These are phyloP conservation scores for Melanotaenia nigrans DNA, from an alignment of 2,797 vertebrate species.

Conservation along the genomic window DNA sequence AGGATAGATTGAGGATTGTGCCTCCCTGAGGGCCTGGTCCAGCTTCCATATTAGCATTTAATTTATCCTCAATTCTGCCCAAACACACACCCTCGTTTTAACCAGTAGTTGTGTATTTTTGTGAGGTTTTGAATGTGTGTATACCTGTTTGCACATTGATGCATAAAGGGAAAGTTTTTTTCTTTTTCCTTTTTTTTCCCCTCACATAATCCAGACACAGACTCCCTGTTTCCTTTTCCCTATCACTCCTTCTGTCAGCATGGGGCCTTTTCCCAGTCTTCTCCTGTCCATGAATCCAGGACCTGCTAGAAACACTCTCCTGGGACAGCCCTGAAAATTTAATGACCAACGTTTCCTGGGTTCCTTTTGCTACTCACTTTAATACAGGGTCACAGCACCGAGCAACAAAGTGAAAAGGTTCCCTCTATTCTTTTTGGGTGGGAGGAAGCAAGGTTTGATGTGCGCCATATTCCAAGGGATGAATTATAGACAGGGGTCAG, in stretches of 20 bases:
- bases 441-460: constrained; percentile 68
- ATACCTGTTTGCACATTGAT: constrained; percentile 27
- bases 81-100: constrained; percentile 26
- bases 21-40: constrained; percentile 40
- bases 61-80: constrained; percentile 39
- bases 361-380: constrained; percentile 75
- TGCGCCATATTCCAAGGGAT: constrained; percentile 79
- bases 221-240: neutral
- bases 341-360: constrained; percentile 72
- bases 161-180: constrained; percentile 15
- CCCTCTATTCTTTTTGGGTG: constrained; percentile 77
- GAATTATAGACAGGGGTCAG: constrained; percentile 87
- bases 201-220: constrained; percentile 64
- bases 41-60: constrained; percentile 55
- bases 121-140: constrained; percentile 3
- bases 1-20: constrained; percentile 39
- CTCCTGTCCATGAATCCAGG: constrained; percentile 54
- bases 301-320: constrained; percentile 57
- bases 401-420: constrained; percentile 79
- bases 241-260: constrained; percentile 35
- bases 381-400: constrained; percentile 82
- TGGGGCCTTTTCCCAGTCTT: constrained; percentile 39
- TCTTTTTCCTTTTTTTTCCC: neutral
- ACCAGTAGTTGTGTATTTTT: constrained; percentile 12
- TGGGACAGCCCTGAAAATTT: constrained; percentile 82